phyloP scores from a whole-genome alignment of 2,888 invertebrate species.

The Odontothrips loti region DNA sequence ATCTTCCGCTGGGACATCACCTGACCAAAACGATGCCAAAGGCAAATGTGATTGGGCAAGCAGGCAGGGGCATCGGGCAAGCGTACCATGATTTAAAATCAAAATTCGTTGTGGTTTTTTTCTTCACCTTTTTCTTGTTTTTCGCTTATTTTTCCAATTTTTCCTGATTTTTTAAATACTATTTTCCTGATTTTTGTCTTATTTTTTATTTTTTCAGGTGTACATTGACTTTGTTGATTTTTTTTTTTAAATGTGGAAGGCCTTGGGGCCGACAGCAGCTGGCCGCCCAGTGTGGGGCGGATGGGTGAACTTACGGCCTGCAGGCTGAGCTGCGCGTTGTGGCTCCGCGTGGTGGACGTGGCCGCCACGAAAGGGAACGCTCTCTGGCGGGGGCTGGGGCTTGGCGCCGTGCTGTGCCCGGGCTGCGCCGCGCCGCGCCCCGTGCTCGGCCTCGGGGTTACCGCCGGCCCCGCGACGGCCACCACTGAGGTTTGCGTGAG shows the following conservation, averaged over 20 bases:
- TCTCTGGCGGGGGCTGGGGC: background rate
- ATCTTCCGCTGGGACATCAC: constrained; percentile 2
- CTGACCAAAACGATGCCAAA: background rate
- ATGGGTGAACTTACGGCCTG: background rate
- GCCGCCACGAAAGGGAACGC: background rate
- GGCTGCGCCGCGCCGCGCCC: background rate
- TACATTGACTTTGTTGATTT: no score
- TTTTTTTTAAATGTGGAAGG: no score
- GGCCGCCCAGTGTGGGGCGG: no score
- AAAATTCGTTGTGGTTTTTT: background rate
- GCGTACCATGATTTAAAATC: background rate
- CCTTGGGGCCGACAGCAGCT: background rate
- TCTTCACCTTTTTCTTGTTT: background rate
- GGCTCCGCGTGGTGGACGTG: background rate
- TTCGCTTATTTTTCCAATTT: no score
- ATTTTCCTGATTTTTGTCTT: no score
- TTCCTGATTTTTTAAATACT: no score
- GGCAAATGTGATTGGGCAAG: background rate
- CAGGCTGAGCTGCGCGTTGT: constrained; percentile 12
- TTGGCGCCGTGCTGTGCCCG: background rate
- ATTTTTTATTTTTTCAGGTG: no score
- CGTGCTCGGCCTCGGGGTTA: background rate
- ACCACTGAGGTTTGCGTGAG: background rate
- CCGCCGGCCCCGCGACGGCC: background rate
- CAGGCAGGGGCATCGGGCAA: background rate